Conservation (phyloP, 2,113 vertebrate genomes). For the Canis aureus region DNA sequence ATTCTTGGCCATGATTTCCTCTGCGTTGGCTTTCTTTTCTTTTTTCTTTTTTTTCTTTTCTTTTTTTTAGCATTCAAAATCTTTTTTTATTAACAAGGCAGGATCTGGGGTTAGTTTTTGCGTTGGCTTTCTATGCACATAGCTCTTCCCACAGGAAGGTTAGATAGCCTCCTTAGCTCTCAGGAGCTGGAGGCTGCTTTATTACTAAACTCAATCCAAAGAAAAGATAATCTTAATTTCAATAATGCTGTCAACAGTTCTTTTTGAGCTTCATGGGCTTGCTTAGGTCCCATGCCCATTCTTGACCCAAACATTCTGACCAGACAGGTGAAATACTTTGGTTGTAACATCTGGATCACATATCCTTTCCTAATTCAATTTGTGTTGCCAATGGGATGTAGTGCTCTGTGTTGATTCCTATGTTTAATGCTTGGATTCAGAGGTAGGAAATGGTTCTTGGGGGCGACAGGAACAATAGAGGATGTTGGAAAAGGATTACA, state of each 20-base stretch:
- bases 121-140: too few relatives aligned
- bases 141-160: neutral
- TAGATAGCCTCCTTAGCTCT: neutral
- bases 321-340: neutral
- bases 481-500: neutral
- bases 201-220: neutral
- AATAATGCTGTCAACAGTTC: neutral
- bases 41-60: too few relatives aligned
- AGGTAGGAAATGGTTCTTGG: neutral
- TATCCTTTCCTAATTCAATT: neutral
- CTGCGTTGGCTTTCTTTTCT: neutral
- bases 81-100: too few relatives aligned
- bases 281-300: neutral
- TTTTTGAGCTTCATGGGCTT: neutral
- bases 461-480: neutral
- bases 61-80: too few relatives aligned
- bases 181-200: neutral
- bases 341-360: neutral
- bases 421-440: neutral
- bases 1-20: neutral
- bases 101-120: too few relatives aligned
- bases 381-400: neutral
- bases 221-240: constrained; percentile 21
- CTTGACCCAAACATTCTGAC: neutral
- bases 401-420: neutral